Evolutionary conservation across 2,113 vertebrate genomes (phyloP).

Genomic region (Kryptolebias marmoratus): DNA sequence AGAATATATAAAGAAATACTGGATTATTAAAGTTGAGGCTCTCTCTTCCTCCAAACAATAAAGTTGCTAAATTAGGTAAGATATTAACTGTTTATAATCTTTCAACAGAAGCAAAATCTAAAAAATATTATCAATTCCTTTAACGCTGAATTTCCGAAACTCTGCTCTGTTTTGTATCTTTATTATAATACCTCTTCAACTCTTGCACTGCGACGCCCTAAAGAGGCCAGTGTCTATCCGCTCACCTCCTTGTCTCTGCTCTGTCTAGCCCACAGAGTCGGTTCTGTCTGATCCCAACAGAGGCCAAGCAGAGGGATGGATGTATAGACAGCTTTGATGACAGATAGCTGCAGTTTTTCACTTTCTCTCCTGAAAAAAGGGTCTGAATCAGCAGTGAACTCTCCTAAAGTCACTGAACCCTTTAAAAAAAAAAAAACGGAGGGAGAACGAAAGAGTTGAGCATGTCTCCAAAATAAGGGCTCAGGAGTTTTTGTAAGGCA

Average conservation of each 20-base stretch:
- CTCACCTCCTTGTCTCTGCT: constrained; percentile 65
- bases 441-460: constrained; percentile 28
- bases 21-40: too few relatives aligned
- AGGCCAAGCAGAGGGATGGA: constrained; percentile 35
- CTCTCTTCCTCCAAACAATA: too few relatives aligned
- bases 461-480: constrained; percentile 61
- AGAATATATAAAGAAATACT: too few relatives aligned
- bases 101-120: background rate
- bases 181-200: constrained; percentile 59
- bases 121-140: background rate
- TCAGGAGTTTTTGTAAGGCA: constrained; percentile 66
- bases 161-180: constrained; percentile 48
- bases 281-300: constrained; percentile 50
- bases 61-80: too few relatives aligned
- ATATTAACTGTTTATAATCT: too few relatives aligned
- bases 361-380: background rate
- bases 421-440: constrained; percentile 15
- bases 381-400: constrained; percentile 53
- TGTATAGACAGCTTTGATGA: constrained; percentile 54
- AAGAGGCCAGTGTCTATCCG: constrained; percentile 59
- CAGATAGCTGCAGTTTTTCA: constrained; percentile 52
- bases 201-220: constrained; percentile 67
- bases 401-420: constrained; percentile 45
- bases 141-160: too few relatives aligned
- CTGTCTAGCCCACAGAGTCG: constrained; percentile 66